Evolutionary conservation across 64 coral and sea anemone genomes (phyloP).

Genomic region (Trachythela sp.): DNA sequence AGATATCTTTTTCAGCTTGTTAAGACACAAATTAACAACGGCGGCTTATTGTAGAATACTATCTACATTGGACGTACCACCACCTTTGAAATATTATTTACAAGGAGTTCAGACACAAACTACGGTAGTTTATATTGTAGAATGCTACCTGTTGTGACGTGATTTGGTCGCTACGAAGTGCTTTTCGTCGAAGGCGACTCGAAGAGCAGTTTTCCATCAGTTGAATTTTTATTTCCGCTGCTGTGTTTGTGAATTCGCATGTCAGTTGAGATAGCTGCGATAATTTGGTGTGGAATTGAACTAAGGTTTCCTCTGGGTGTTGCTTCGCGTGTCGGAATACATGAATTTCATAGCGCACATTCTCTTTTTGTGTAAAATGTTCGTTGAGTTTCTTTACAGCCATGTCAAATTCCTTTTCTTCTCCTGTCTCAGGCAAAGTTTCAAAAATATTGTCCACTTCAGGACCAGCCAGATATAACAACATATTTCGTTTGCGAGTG

Average conservation of each 20-base stretch:
- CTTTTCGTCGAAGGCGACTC: slow-evolving; percentile 26
- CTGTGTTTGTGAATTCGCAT: slow-evolving; percentile 18
- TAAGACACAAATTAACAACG: too few relatives aligned
- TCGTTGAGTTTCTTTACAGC: not conserved
- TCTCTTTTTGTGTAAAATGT: not conserved
- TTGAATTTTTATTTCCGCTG: slow-evolving; percentile 33
- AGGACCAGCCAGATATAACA: slow-evolving; percentile 9
- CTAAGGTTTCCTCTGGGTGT: slow-evolving; percentile 10
- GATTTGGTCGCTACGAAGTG: not conserved
- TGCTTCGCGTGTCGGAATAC: slow-evolving; percentile 31
- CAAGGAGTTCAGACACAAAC: too few relatives aligned
- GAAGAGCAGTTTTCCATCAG: slow-evolving; percentile 31
- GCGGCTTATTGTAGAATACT: too few relatives aligned
- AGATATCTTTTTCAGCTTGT: too few relatives aligned
- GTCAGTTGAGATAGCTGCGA: slow-evolving; percentile 21
- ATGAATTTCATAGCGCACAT: slow-evolving; percentile 31
- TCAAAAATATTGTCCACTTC: not conserved
- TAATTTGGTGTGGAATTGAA: slow-evolving; percentile 20
- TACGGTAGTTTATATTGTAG: too few relatives aligned
- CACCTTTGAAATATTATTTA: too few relatives aligned
- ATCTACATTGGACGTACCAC: too few relatives aligned
- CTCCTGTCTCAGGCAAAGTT: not conserved
- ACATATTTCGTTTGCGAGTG: not conserved
- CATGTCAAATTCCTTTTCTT: not conserved
- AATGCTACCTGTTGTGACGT: too few relatives aligned